Evolutionary conservation across 2,888 invertebrate genomes (phyloP), one percentile per base, ranked within the genome.

Genomic region (Hofmannophila pseudospretella): DNA sequence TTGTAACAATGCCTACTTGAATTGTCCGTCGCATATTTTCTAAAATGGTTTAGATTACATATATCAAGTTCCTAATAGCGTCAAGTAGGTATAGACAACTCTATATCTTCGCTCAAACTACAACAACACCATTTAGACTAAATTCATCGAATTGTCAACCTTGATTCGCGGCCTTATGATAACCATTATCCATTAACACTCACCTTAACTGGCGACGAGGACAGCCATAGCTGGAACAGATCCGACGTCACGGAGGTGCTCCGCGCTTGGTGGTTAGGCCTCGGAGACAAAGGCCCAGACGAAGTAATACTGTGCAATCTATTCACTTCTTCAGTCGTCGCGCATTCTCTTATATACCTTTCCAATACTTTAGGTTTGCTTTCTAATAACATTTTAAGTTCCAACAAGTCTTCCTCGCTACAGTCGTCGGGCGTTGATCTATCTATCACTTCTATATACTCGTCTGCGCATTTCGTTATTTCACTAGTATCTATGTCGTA

Each of bases 211-310:
- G 94, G 94, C 34, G 94, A 93, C 19, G 94, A 91, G 22, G 94
- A 90, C 65, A 95, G 81, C 95, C 95, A 96, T 47, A 93, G 89
- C 62, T 95, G 95, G 77, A 95, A 95, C 45, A 96, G 88, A 68
- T 96, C 95, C 47, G 94, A 94, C 29, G 94, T 94, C 49, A 94
- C 92, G 30, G 94, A 94, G 30, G 93, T 92, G 43, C 94, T 89
- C 49, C 90, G 87, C 5, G 89, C 88, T 52, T 86, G 89, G 41
- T 84, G 79, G 33, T 70, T 72, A 10, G 88, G 88, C 57, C 78
- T 68, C 26, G 81, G 85, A 5, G 85, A 86, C 38, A 85, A 42
- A 1, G 82, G 75, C 10, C 89, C 89, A 27, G 82, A 82, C 25
- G 89, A 88, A 36, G 89, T 89, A 48, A 89, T 68, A 55, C 70